Percentiles rank a stretch among this genome's conserved stretches.
These are phyloP conservation scores for Notarius lentiginosus DNA, from an alignment of 2,113 vertebrate genomes.

Conservation along the genomic window DNA sequence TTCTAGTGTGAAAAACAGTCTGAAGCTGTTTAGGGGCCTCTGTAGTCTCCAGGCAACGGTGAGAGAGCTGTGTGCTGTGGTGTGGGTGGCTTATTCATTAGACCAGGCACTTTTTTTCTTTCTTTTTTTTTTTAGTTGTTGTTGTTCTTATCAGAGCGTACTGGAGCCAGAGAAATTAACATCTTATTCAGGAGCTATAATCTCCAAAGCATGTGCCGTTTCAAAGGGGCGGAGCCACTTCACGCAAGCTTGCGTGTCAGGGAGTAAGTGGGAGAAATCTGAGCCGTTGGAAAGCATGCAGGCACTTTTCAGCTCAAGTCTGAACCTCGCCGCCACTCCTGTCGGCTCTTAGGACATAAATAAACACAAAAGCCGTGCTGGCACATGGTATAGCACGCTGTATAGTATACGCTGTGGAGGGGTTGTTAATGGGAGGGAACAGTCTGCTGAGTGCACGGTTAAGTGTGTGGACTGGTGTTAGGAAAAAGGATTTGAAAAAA, in stretches of 20 bases:
- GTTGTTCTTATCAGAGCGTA: conserved; percentile 16
- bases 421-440: background rate
- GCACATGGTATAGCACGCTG: background rate
- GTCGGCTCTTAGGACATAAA: conserved; percentile 14
- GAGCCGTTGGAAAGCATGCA: conserved; percentile 40
- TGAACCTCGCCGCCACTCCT: conserved; percentile 19
- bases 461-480: background rate
- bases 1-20: conserved; percentile 13
- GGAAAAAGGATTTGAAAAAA: background rate
- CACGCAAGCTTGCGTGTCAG: conserved; percentile 24
- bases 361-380: conserved; percentile 28
- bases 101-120: background rate
- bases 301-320: conserved; percentile 35
- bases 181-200: conserved; percentile 40
- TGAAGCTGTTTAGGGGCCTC: conserved; percentile 25
- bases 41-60: conserved; percentile 40
- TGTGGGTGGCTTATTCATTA: conserved; percentile 34
- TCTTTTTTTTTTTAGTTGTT: too few species aligned
- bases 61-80: background rate
- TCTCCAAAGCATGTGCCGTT: conserved; percentile 34
- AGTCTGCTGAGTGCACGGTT: background rate
- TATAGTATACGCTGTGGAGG: conserved; percentile 7
- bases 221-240: conserved; percentile 16
- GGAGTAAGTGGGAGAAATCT: conserved; percentile 40
- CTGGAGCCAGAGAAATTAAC: conserved; percentile 38